Base-by-base conservation (phyloP, 2,113 vertebrate genomes). In the Leuciscus idus region DNA sequence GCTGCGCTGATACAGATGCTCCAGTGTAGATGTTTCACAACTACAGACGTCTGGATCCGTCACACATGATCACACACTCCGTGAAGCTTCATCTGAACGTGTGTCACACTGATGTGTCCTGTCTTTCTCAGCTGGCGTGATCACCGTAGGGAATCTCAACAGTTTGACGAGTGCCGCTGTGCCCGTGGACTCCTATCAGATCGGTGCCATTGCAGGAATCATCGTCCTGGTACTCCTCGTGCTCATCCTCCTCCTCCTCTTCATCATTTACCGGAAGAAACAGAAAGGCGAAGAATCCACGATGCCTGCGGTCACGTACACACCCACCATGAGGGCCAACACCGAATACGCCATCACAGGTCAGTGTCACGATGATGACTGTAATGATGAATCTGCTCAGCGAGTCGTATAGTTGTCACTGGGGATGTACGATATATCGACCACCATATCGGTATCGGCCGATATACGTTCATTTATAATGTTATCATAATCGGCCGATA, bases 261-360 rank as follows among this genome's bases (percentile, higher is more conserved):
- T 99, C 93, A 90, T 99, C 89, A 93, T 99, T 92, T 98, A 98
- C 89, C 95, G 96, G 89, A 97, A 97, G 33, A 99, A 97, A 89
- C 97, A 98, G 91, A 99, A 98, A 91, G 95, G 95, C 48, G 99
- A 99, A 93, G 97, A 98, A 85, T 93, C 96, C 3, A 88, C 95
- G 64, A 97, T 98, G 96, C 96, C 98, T 0, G 92, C 97, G 0
- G 98, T 99, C 74, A 96, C 96, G 68, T 99, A 99, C 90, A 97
- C 97, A 0, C 97, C 98, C 0, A 97, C 98, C 2, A 86, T 97
- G 94, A 95, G 97, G 86, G 95, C 95, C 85, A 93, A 95, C 17
- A 91, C 96, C 5, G 97, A 98, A 88, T 98, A 98, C 64, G 90
- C 94, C 74, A 89, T 96, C 61, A 89, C 97, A 88, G 97, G 96